These are phyloP conservation scores for Patella caerulea DNA, from an alignment of 2,888 invertebrate species.

Conservation along the genomic window DNA sequence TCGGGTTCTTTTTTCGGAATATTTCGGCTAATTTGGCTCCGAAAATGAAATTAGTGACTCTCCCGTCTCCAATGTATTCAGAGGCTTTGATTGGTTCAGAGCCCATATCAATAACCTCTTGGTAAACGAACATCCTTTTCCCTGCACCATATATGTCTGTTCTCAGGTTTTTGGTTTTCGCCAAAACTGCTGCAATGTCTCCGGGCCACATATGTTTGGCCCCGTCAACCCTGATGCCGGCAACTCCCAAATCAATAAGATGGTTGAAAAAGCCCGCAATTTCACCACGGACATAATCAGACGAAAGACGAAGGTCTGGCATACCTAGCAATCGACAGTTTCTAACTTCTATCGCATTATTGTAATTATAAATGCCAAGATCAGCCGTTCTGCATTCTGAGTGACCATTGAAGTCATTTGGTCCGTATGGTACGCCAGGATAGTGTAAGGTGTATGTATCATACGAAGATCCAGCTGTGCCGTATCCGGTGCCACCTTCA, in stretches of 20 bases:
- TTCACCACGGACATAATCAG: conserved; percentile 56
- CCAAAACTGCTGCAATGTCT: conserved; percentile 69
- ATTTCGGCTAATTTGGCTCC: conserved; percentile 69
- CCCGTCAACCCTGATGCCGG: conserved; percentile 56
- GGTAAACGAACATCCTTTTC: conserved; percentile 52
- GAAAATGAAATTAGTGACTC: conserved; percentile 84
- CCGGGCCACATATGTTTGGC: conserved; percentile 67
- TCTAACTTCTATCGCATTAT: conserved; percentile 69
- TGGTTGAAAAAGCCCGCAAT: conserved; percentile 53
- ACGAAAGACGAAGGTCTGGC: conserved; percentile 82
- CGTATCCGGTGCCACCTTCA: conserved; percentile 75
- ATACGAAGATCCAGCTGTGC: conserved; percentile 73
- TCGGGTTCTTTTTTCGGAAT: conserved; percentile 36
- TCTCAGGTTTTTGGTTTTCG: conserved; percentile 27
- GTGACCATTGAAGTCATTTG: conserved; percentile 77
- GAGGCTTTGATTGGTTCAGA: conserved; percentile 52
- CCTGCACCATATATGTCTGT: conserved; percentile 45
- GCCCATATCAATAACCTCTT: conserved; percentile 60
- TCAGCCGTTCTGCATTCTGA: conserved; percentile 72
- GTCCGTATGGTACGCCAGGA: conserved; percentile 72
- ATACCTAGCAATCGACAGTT: conserved; percentile 82
- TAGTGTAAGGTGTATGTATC: conserved; percentile 58
- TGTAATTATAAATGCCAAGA: conserved; percentile 61
- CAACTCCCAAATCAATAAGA: conserved; percentile 72
- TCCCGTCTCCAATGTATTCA: conserved; percentile 57